Conservation (phyloP, 2,113 vertebrate species). For the Indicator maculatus region DNA sequence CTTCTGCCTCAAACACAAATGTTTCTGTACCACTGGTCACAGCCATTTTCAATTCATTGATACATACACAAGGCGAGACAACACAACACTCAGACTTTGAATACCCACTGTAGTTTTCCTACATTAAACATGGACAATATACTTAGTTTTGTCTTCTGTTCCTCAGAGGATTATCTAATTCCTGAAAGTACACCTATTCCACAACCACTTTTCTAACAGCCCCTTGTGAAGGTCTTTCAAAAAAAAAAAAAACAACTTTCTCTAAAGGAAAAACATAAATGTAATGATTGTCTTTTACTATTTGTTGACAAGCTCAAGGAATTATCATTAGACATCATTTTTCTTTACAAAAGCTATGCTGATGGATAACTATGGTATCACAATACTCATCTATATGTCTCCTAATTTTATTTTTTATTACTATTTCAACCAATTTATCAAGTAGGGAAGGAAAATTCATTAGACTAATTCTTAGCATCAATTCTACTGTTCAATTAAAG, state of each 20-base stretch:
- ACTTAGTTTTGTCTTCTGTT: not conserved
- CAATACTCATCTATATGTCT: slow-evolving; percentile 26
- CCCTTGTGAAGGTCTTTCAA: not conserved
- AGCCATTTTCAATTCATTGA: not conserved
- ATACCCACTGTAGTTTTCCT: not conserved
- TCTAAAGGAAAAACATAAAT: not conserved
- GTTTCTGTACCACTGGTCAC: not conserved
- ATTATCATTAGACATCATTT: slow-evolving; percentile 12
- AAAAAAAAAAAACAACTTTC: not conserved
- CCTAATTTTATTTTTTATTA: slow-evolving; percentile 57
- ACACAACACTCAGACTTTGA: not conserved
- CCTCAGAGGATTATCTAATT: not conserved
- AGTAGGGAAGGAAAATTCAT: slow-evolving; percentile 50
- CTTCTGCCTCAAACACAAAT: not conserved
- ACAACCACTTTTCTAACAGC: not conserved
- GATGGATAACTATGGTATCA: slow-evolving; percentile 33
- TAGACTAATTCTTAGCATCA: slow-evolving; percentile 63
- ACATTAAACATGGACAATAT: not conserved
- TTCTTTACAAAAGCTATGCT: not conserved
- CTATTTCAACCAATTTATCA: slow-evolving; percentile 58
- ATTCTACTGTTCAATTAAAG: slow-evolving; percentile 53
- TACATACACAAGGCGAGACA: not conserved
- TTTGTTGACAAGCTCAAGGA: slow-evolving; percentile 48
- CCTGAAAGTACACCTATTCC: not conserved
- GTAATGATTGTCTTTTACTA: not conserved